Percentiles rank a stretch among this genome's conserved stretches.
phyloP scores from a whole-genome alignment of 2,113 vertebrate genomes.

The Eupsittula cactorum region DNA sequence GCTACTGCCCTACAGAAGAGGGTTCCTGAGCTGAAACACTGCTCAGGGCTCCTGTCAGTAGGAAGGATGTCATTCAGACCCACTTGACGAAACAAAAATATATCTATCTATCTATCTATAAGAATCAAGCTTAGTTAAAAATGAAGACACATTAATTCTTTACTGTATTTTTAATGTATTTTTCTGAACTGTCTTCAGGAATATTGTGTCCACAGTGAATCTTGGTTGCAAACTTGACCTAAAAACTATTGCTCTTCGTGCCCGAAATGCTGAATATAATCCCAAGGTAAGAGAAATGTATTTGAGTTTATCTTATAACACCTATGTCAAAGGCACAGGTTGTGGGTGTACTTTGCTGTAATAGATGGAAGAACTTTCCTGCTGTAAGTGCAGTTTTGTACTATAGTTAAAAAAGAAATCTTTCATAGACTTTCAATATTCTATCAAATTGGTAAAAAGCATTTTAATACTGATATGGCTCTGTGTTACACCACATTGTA shows the following conservation, averaged over 20 bases:
- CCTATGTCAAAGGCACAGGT: background rate
- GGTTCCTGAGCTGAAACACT: background rate
- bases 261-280: conserved; percentile 98
- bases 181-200: conserved; percentile 78
- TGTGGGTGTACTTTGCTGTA: background rate
- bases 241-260: conserved; percentile 97
- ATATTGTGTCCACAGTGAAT: conserved; percentile 98
- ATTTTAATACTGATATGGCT: background rate
- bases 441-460: background rate
- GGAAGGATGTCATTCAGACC: background rate
- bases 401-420: background rate
- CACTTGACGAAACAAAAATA: background rate
- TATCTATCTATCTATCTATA: background rate
- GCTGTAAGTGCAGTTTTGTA: background rate
- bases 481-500: background rate
- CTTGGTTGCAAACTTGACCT: conserved; percentile 98
- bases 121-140: background rate
- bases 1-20: background rate
- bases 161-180: background rate
- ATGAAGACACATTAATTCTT: background rate
- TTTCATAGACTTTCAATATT: background rate
- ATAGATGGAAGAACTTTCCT: background rate
- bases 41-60: background rate
- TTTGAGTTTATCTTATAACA: background rate
- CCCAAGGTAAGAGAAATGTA: conserved; percentile 87